Evolutionary conservation across 2,888 invertebrate genomes (phyloP), one percentile per base, ranked within the genome.

Genomic region (Amiota minor): DNA sequence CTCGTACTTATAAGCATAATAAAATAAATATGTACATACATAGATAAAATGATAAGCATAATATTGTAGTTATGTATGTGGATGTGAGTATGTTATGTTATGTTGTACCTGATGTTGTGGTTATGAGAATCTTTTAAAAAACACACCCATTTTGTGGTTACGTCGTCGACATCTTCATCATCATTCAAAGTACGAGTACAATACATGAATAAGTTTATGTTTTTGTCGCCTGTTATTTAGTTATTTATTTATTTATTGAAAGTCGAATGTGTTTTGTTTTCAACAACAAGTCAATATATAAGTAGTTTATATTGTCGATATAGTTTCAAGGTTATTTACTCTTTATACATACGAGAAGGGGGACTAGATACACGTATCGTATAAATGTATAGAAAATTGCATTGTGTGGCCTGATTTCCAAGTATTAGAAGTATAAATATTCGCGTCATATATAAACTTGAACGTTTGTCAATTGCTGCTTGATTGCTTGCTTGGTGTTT

Each of bases 401-500:
- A 16, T 53, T n/a, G 53, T 16, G 53, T 53, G 53, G 59, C 59
- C 16, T 59, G 4, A 8, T 18, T 4, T 59, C n/a, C n/a, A n/a
- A n/a, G 59, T 1, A 6, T 59, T 59, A 16, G 0, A 56, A n/a
- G n/a, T 20, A 16, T 18, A 56, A 18, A 8, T 11, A 56, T 16
- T 56, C 20, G 20, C 59, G 59, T 59, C 59, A 59, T 14, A 20
- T 59, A 10, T 50, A 59, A 59, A 59, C 23, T 59, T 59, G 59
- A 16, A 20, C 16, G 9, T 4, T 56, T 10, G n/a, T 56, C 59
- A 20, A 4, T 35, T 35, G 35, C 6, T 23, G 23, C 23, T 23
- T 23, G 23, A 1, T 35, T 35, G 35, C 6, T 35, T 35, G 35
- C 35, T 8, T 35, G 35, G 3, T 20, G 18, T 50, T 18, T 20